A percentile compares a stretch with the other conserved stretches of the same genome.
These are phyloP conservation scores for Microdon myrmicae DNA, from an alignment of 2,888 invertebrate species.

Conservation along the genomic window DNA sequence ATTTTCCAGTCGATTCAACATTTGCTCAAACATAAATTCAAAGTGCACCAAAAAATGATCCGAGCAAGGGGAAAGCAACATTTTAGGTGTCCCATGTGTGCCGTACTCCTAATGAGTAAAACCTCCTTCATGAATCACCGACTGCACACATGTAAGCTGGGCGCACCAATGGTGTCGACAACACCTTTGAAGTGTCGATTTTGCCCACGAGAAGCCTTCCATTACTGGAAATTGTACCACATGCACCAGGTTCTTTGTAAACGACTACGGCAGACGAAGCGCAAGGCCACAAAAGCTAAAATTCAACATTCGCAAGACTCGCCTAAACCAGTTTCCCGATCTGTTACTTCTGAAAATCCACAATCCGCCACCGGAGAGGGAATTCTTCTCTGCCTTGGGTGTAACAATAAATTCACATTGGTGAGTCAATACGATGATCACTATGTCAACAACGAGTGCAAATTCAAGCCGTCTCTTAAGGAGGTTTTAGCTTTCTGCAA, in stretches of 20 bases:
- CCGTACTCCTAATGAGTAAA: conserved; percentile 59
- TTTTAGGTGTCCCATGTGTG: conserved; percentile 59
- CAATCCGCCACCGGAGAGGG: conserved; percentile 14
- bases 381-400: conserved; percentile 54
- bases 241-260: conserved; percentile 59
- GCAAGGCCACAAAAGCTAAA: no score
- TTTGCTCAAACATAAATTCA: conserved; percentile 56
- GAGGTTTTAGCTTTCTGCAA: conserved; percentile 36
- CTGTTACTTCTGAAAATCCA: background rate
- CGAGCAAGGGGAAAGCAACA: conserved; percentile 29
- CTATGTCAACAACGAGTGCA: conserved; percentile 30
- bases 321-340: no score
- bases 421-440: conserved; percentile 48
- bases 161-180: conserved; percentile 41
- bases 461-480: conserved; percentile 27
- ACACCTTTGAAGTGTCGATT: conserved; percentile 60
- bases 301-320: no score
- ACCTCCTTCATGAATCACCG: conserved; percentile 62
- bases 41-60: conserved; percentile 41
- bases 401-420: conserved; percentile 42
- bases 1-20: conserved; percentile 40
- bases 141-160: conserved; percentile 61
- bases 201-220: conserved; percentile 58
- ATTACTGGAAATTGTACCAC: conserved; percentile 61
- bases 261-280: conserved; percentile 3